These are phyloP conservation scores for Chelonus insularis DNA, from an alignment of 1,140 invertebrate genomes.

Conservation along the genomic window DNA sequence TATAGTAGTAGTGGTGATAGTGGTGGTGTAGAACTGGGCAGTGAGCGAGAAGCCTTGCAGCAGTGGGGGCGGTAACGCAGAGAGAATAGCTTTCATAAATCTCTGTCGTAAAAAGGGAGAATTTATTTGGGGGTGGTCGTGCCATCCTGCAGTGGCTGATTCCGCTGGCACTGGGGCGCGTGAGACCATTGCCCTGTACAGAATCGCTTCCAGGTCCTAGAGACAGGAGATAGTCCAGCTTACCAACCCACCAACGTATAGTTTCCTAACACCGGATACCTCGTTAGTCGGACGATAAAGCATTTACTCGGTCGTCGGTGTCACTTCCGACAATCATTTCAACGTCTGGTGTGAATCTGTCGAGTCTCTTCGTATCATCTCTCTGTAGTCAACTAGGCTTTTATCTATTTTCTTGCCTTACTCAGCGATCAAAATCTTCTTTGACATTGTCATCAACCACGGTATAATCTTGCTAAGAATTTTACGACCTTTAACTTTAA, in stretches of 20 bases:
- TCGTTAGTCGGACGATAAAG: conserved; percentile 32
- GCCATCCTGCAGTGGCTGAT: conserved; percentile 1
- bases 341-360: conserved; percentile 13
- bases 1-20: conserved; percentile 17
- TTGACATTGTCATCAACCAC: not conserved
- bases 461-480: not conserved
- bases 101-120: conserved; percentile 36
- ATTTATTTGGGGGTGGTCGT: conserved; percentile 34
- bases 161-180: conserved; percentile 1
- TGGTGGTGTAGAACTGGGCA: conserved; percentile 14
- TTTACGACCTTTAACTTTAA: not conserved
- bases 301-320: conserved; percentile 25
- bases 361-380: not conserved
- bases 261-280: not conserved
- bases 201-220: not conserved
- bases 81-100: conserved; percentile 40
- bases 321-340: conserved; percentile 31
- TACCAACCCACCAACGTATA: not conserved
- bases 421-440: not conserved
- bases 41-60: conserved; percentile 10
- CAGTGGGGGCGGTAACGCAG: conserved; percentile 32
- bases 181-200: not conserved
- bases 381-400: not conserved
- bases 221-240: not conserved
- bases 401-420: conserved; percentile 1